A percentile compares a stretch with the other conserved stretches of the same genome.
phyloP scores from a whole-genome alignment of 2,113 vertebrate genomes.

The Macheiramphus alcinus region DNA sequence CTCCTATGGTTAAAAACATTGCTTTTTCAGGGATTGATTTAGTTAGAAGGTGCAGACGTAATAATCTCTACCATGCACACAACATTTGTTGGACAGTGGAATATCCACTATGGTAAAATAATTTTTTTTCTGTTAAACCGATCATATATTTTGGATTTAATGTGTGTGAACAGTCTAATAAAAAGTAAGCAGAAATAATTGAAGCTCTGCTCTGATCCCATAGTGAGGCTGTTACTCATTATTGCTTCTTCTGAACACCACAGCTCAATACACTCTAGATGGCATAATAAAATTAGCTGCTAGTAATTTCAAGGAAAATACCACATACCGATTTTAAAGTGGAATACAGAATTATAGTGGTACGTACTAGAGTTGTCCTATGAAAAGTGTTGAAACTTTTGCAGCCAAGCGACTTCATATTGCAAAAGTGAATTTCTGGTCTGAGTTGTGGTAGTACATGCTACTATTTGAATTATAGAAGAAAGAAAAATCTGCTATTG shows the following conservation, averaged over 20 bases:
- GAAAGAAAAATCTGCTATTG: neutral
- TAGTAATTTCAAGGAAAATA: neutral
- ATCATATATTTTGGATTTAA: neutral
- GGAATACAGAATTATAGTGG: neutral
- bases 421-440: neutral
- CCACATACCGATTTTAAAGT: neutral
- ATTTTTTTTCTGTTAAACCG: neutral
- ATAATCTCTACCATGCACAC: neutral
- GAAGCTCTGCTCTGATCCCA: neutral
- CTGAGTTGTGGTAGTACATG: neutral
- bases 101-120: neutral
- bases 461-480: neutral
- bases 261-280: neutral
- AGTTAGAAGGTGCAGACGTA: neutral
- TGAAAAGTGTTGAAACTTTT: neutral
- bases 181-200: neutral
- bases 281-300: neutral
- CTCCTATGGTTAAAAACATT: neutral
- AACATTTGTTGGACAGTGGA: neutral
- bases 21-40: neutral
- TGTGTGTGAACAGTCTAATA: neutral
- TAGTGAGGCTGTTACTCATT: neutral
- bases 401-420: neutral
- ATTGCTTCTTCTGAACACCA: neutral
- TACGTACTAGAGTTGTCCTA: neutral